A percentile compares a stretch with the other conserved stretches of the same genome.
Evolutionary conservation across 53 echinoderm and acorn worm genomes (phyloP).

Genomic region (Echinarachnius parma): DNA sequence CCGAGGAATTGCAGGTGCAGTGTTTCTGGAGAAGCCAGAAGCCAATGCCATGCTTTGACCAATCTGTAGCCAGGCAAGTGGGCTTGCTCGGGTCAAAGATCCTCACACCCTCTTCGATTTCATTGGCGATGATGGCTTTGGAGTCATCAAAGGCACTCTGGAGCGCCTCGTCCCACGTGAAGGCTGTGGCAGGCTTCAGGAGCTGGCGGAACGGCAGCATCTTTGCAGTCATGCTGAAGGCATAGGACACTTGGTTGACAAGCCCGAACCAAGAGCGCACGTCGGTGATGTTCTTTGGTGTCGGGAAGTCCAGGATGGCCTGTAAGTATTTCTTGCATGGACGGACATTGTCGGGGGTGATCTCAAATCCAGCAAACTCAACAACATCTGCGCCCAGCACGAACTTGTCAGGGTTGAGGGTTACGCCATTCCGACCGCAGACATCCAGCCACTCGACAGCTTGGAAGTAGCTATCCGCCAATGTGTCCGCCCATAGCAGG

Average conservation of each 20-base stretch:
- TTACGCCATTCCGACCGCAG: conserved; percentile 45
- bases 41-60: conserved; percentile 23
- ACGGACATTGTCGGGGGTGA: conserved; percentile 35
- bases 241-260: conserved; percentile 28
- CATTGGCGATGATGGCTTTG: conserved; percentile 10
- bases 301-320: conserved; percentile 28
- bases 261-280: conserved; percentile 25
- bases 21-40: conserved; percentile 46
- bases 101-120: conserved; percentile 30
- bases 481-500: conserved; percentile 14
- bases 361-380: conserved; percentile 48
- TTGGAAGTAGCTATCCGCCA: conserved; percentile 19
- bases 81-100: conserved; percentile 27
- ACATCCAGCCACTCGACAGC: conserved; percentile 29
- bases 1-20: conserved; percentile 2
- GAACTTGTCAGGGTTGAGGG: conserved; percentile 45
- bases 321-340: conserved; percentile 39
- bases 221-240: conserved; percentile 16
- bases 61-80: conserved; percentile 29
- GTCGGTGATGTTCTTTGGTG: conserved; percentile 5
- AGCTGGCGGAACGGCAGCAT: conserved; percentile 48
- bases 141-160: conserved; percentile 19
- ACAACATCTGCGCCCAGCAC: conserved; percentile 18
- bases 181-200: conserved; percentile 17
- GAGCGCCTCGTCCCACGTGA: conserved; percentile 9